Percentiles rank a stretch among this genome's conserved stretches.
phyloP scores from a whole-genome alignment of 2,113 vertebrate species.

The Archilochus colubris region DNA sequence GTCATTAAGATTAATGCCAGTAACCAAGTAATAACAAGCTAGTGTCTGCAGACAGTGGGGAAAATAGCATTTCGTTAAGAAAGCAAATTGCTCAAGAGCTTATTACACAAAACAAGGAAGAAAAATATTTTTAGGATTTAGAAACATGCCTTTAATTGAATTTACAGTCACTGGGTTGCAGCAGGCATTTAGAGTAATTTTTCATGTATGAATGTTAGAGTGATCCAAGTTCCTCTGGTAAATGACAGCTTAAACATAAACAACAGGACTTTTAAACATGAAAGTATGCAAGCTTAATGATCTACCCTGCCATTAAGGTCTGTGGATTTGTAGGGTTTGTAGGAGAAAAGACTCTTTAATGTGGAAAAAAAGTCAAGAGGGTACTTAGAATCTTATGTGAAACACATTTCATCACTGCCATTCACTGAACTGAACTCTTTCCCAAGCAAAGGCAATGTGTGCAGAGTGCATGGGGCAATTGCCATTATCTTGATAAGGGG shows the following conservation, averaged over 20 bases:
- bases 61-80: conserved; percentile 34
- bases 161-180: conserved; percentile 23
- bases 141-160: conserved; percentile 41
- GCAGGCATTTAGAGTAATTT: conserved; percentile 43
- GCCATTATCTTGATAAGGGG: not conserved
- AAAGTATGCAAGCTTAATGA: conserved; percentile 42
- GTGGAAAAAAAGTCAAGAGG: conserved; percentile 37
- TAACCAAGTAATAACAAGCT: not conserved
- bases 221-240: conserved; percentile 26
- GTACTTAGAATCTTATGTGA: not conserved
- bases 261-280: not conserved
- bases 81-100: conserved; percentile 38
- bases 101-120: conserved; percentile 28
- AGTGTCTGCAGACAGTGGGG: not conserved
- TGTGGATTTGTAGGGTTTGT: conserved; percentile 20
- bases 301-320: conserved; percentile 15
- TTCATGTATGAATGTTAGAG: conserved; percentile 33
- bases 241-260: conserved; percentile 35
- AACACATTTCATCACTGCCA: not conserved
- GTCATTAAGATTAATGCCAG: conserved; percentile 6
- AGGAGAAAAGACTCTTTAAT: conserved; percentile 9
- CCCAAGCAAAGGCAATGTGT: not conserved
- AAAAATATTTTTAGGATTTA: conserved; percentile 29
- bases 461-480: accelerated
- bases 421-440: not conserved